Evolutionary conservation across 2,113 vertebrate genomes (phyloP), one percentile per base, ranked within the genome.

Genomic region (Forbesichthys agassizii): DNA sequence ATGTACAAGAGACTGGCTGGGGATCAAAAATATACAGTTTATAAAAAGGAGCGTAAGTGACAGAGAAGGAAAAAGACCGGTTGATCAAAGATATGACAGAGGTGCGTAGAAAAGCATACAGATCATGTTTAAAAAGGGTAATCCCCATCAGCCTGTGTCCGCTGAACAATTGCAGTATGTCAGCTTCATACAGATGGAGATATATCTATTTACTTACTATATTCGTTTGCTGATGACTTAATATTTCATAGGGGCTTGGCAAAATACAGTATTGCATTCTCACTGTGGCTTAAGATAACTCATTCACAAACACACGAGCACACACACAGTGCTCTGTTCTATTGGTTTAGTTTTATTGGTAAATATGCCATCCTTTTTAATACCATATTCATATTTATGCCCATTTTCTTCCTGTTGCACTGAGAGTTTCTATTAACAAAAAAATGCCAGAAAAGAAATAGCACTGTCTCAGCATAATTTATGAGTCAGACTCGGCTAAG

Each of bases 81-180:
- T 3, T 11, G 56, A 58, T 33, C 5, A 59, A 33, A 56, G 33
- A 46, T 13, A 11, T 27, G 46, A 47, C 4, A 12, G 46, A 48
- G n/a, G 46, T 12, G 8, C 13, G 62, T 18, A n/a, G 11, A 46
- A 16, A 52, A 61, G n/a, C 18, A 82, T 73, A 77, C 74, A 75
- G 77, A 85, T 72, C 69, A 79, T 88, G 81, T 87, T 87, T 88
- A 84, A 85, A 79, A 79, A 67, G 51, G 54, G 16, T 84, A 84
- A 89, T 87, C 78, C 80, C 46, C 88, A 84, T 82, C 61, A 67
- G 66, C 76, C 11, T 76, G 77, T 86, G 77, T 81, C 33, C 1
- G 69, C 53, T 67, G 74, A 81, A 81, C 59, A 18, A n/a, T 33
- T 5, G 36, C 36, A 7, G 5, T 46, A 8, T 82, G 84, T 74